Base-by-base conservation (phyloP, 2,113 vertebrate genomes). In the Myxocyprinus asiaticus region DNA sequence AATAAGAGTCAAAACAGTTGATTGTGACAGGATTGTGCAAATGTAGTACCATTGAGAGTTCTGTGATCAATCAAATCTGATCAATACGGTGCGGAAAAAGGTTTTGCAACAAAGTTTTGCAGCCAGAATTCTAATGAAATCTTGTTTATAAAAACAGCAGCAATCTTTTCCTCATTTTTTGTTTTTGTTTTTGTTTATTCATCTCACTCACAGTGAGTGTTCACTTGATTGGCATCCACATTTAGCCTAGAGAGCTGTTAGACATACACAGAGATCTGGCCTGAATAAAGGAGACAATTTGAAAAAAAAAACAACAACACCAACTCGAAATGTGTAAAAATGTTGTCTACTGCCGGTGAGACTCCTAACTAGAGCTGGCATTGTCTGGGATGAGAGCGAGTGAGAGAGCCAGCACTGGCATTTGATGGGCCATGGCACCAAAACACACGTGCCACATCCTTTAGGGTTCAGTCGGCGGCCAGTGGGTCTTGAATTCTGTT, bases 1-100 rank as follows among this genome's bases (percentile, higher is more conserved):
- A 53, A 62, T 74, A 69, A n/a, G 33, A 81, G 64, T 83, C 67
- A 80, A 58, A 53, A 72, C 42, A 73, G 67, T 62, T 77, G 62
- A 77, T 5, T 11, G 9, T 68, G 50, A 47, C 44, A 67, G 48
- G 76, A 75, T 56, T 78, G 47, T 58, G 50, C 53, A 69, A 74
- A 78, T 55, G 45, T 75, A 67, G 77, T 61, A 66, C 47, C 56
- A 50, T 68, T 14, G 59, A 74, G 63, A 77, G 67, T 53, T 64
- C 71, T 73, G 63, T 77, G 64, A 68, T 65, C 64, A 51, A 72
- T 67, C 33, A 67, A 79, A 44, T 43, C 11, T 0, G 22, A 72
- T 79, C 53, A 44, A 79, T n/a, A 47, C 9, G 5, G 48, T 56
- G 62, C 68, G 14, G 73, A 67, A 33, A 74, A 17, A 17, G 10